Base-by-base conservation (phyloP, 1,140 invertebrate species). In the Dendroctonus ponderosae region DNA sequence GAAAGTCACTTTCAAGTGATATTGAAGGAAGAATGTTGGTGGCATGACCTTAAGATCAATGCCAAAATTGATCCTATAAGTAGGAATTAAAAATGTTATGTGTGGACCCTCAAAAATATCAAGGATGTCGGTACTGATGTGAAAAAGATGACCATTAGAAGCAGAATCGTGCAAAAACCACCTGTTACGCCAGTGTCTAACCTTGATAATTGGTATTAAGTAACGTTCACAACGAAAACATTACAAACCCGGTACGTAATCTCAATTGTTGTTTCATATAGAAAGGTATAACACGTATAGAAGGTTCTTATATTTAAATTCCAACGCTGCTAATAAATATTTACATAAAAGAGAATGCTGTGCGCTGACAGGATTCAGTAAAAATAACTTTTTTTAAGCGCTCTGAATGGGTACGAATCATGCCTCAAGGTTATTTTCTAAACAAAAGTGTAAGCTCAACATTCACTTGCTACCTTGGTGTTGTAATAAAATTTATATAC, bases 391-490 rank as follows among this genome's bases (percentile, higher is more conserved):
- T 72, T 26, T 70, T 72, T 72, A 66, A 67, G 39, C 56, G 68
- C 15, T 52, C 60, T 66, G 69, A 70, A 72, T 64, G 69, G 67
- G 68, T 64, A 69, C 72, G 66, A 71, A 71, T 70, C 70, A 65
- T 67, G 58, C 54, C 63, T 73, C 72, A 73, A 73, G 72, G 72
- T 73, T 72, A 71, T 66, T 73, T 73, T 73, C 72, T 73, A 71
- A 72, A 72, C 66, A 71, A 72, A 71, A 72, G 69, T 70, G 65
- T 70, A 72, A 72, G 69, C 67, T 62, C 68, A 70, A 71, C 71
- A 72, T 72, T 72, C 71, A 72, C 71, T 72, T 69, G 69, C 70
- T 72, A 71, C 71, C 71, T 72, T 72, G 69, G 59, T 71, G 65
- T 69, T 70, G 64, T 71, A 63, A 71, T 70, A 70, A 58, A 69